phyloP scores from a whole-genome alignment of 2,888 invertebrate genomes.

The Oligia latruncula region DNA sequence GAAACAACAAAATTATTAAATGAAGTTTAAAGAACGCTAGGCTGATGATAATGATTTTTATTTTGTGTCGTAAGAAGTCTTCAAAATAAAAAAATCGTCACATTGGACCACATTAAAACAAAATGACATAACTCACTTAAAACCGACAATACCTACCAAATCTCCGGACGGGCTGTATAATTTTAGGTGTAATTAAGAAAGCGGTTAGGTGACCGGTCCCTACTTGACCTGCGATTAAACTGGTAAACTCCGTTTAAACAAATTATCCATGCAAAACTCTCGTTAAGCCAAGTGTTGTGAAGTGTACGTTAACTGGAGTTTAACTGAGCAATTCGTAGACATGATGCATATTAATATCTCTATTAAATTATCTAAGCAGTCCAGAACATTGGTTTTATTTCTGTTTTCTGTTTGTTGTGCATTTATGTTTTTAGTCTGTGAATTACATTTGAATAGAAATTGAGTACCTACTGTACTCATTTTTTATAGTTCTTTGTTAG shows the following conservation, averaged over 20 bases:
- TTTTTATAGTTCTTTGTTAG: too few species aligned
- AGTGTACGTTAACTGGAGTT: conserved; percentile 68
- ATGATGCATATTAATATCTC: conserved; percentile 79
- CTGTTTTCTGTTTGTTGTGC: conserved; percentile 45
- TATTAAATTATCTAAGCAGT: conserved; percentile 73
- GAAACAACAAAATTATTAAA: too few species aligned
- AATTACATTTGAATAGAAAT: conserved; percentile 21
- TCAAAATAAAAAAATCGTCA: not conserved
- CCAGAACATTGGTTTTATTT: conserved; percentile 73
- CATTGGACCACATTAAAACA: conserved; percentile 1
- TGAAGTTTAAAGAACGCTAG: not conserved
- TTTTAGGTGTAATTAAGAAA: conserved; percentile 82
- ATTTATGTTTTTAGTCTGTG: conserved; percentile 21
- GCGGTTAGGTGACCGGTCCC: conserved; percentile 74
- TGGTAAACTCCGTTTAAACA: conserved; percentile 82
- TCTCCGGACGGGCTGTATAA: conserved; percentile 75
- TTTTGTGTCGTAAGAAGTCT: not conserved
- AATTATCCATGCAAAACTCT: conserved; percentile 82
- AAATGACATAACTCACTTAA: conserved; percentile 47
- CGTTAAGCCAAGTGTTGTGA: conserved; percentile 68
- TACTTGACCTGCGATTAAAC: conserved; percentile 81
- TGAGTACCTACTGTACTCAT: not conserved
- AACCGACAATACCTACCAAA: conserved; percentile 45
- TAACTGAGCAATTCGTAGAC: conserved; percentile 77
- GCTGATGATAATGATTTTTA: not conserved